phyloP scores from a whole-genome alignment of 2,113 vertebrate genomes.

The Psilopsiagon aurifrons region DNA sequence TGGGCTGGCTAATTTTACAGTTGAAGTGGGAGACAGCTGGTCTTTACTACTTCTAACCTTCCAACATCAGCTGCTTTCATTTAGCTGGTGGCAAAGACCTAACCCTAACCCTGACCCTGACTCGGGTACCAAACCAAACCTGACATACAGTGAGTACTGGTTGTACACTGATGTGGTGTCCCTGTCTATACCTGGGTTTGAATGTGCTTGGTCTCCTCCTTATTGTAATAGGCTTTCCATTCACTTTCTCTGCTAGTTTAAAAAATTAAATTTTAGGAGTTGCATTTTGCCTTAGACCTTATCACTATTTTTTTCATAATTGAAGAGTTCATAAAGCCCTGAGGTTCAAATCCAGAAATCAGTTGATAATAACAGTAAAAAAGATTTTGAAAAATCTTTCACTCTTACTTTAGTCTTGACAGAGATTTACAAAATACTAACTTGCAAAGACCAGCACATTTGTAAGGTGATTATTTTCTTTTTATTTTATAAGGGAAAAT shows the following conservation, averaged over 20 bases:
- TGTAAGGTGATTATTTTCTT: accelerated
- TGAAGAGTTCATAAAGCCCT: neutral
- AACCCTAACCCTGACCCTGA: neutral
- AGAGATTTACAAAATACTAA: neutral
- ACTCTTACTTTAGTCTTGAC: neutral
- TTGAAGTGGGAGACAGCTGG: neutral
- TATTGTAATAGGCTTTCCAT: neutral
- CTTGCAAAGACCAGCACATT: neutral
- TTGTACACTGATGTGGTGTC: neutral
- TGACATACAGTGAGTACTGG: neutral
- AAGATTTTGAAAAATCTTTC: neutral
- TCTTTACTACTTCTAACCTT: neutral
- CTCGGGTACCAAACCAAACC: neutral
- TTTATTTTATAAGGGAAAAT: neutral
- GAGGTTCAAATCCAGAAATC: neutral
- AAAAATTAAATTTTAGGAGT: neutral
- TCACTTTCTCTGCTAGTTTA: neutral
- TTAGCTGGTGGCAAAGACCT: neutral
- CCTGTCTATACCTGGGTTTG: neutral
- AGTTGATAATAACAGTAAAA: neutral
- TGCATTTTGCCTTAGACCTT: neutral
- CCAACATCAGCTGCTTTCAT: neutral
- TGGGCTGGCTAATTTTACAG: neutral
- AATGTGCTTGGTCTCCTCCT: neutral
- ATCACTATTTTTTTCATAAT: neutral